A percentile compares a stretch with the other conserved stretches of the same genome.
phyloP scores from a whole-genome alignment of 92 coral and sea anemone species.

The Palythoa grandis region DNA sequence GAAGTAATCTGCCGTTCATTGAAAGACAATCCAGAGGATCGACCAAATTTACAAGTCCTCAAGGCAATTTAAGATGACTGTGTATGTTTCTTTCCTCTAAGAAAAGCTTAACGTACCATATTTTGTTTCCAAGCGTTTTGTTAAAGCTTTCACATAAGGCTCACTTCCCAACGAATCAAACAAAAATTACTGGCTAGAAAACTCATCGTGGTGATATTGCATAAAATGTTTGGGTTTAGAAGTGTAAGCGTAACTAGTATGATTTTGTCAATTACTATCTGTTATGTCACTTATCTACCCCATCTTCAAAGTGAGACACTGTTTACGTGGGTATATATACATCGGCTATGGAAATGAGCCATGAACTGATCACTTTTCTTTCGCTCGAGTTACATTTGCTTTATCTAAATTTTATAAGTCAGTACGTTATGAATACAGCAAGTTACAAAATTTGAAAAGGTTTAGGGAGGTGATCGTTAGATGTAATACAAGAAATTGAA shows the following conservation, averaged over 20 bases:
- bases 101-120: not conserved
- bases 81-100: not conserved
- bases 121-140: constrained; percentile 2
- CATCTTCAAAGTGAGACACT: constrained; percentile 21
- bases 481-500: not conserved
- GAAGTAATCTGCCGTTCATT: not conserved
- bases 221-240: not conserved
- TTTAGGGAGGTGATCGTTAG: not conserved
- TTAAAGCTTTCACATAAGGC: not conserved
- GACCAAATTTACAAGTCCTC: not conserved
- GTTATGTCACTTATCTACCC: not conserved
- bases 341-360: not conserved
- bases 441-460: not conserved
- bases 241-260: not conserved
- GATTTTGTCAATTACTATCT: constrained; percentile 10
- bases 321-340: not conserved
- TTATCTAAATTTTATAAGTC: not conserved
- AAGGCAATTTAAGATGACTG: not conserved
- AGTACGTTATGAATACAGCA: not conserved
- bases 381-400: not conserved
- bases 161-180: not conserved
- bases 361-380: not conserved
- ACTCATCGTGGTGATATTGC: not conserved
- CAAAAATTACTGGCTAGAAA: not conserved
- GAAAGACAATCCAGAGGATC: constrained; percentile 27